These are phyloP conservation scores for Onchidella celtica DNA, from an alignment of 2,888 invertebrate genomes.

Conservation along the genomic window DNA sequence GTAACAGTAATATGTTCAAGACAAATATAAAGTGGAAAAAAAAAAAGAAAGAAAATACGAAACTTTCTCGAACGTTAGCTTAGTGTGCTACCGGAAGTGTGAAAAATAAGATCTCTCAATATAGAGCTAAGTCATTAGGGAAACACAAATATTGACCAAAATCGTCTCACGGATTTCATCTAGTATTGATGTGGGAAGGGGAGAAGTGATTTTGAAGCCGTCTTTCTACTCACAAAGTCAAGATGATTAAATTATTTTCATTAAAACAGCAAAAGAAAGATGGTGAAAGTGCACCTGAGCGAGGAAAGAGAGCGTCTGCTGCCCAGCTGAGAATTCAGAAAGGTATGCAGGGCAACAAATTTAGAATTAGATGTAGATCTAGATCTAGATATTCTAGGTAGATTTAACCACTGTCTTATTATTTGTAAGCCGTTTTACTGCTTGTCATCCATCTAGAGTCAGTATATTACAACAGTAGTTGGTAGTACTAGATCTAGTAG, in stretches of 20 bases:
- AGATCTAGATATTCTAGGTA: too few species aligned
- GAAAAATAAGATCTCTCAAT: conserved; percentile 11
- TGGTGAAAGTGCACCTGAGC: conserved; percentile 81
- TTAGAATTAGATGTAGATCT: too few species aligned
- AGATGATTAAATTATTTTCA: conserved; percentile 98
- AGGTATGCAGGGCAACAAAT: too few species aligned
- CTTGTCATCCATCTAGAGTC: too few species aligned
- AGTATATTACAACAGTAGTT: too few species aligned
- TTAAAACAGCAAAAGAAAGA: conserved; percentile 99
- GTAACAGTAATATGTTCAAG: not conserved
- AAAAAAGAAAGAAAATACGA: not conserved
- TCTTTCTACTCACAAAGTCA: conserved; percentile 4
- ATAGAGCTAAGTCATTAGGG: conserved; percentile 14
- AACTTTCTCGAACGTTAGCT: not conserved
- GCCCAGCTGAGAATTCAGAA: conserved; percentile 98
- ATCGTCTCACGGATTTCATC: not conserved
- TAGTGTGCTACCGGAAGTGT: conserved; percentile 16
- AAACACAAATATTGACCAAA: not conserved
- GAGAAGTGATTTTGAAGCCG: not conserved
- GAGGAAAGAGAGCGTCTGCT: conserved; percentile 91
- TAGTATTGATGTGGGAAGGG: not conserved
- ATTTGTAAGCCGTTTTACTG: too few species aligned
- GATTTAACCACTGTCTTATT: too few species aligned
- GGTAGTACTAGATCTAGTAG: too few species aligned
- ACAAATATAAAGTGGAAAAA: not conserved